Base-by-base conservation (phyloP, 2,888 invertebrate species). In the Slavum lentiscoides region DNA sequence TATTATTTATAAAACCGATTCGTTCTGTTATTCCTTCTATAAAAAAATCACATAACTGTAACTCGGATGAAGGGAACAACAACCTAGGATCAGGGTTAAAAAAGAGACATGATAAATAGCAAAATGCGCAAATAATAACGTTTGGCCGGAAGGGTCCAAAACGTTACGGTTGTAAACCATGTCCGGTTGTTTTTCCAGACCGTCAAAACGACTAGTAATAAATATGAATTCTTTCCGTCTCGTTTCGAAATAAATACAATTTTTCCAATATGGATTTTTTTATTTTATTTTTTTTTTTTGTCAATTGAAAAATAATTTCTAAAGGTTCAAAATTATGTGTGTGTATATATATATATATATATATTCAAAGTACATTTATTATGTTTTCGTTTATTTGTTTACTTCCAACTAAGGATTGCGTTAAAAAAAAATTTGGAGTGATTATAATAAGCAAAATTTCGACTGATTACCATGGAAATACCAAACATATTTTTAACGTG, bases 181-280 rank as follows among this genome's bases (percentile, higher is more conserved):
- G 43, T 75, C 75, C 75, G 58, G 67, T 75, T 75, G 67, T 75
- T 67, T 75, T 75, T 58, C 53, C 7, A 75, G 67, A 75, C 67
- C 23, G 58, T 59, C 67, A 67, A 75, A 75, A 75, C 19, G 58
- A 58, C 75, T 43, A 23, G 75, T 67, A 66, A 75, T 75, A 75
- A 75, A 75, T 75, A 75, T 67, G 23, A 67, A 75, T 67, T 21
- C 58, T 67, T 43, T 43, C 43, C 43, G 43, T 75, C 15, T 75
- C 43, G 30, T 19, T 75, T 75, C 9, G 0, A 3, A 58, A 75
- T 67, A 59, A 67, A 67, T 43, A 67, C 23, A 59, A 67, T 59
- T 75, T 66, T 58, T 43, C 43, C 67, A n/a, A 67, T 58, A 43
- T 49, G 49, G 7, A 23, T 39, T 55, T 23, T n/a, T 30, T 17